Percentiles rank a stretch among this genome's conserved stretches.
Conservation (phyloP, 2,797 vertebrate species). For the Chelon labrosus region DNA sequence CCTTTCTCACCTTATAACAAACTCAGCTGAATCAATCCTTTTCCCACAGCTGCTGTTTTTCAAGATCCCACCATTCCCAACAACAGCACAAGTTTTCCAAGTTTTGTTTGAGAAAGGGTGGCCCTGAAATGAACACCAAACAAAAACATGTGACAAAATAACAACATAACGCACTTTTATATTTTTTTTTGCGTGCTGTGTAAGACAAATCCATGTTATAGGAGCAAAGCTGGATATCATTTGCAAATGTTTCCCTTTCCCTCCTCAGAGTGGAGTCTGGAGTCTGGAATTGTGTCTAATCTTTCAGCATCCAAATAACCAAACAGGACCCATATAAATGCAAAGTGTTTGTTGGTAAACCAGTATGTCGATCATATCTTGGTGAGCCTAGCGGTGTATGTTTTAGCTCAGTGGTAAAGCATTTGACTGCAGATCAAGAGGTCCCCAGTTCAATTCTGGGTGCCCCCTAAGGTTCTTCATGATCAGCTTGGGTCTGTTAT, state of each 20-base stretch:
- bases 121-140: constrained; percentile 54
- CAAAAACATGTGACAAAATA: neutral
- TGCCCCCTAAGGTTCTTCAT: no score
- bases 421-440: no score
- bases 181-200: no score
- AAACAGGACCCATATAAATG: no score
- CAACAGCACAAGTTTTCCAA: constrained; percentile 90
- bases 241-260: neutral
- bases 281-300: neutral
- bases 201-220: neutral
- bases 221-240: neutral
- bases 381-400: neutral
- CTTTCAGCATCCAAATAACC: no score
- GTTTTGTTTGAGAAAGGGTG: constrained; percentile 78
- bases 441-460: no score
- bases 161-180: neutral
- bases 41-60: constrained; percentile 90
- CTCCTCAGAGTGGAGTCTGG: no score
- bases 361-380: neutral
- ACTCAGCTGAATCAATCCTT: constrained; percentile 89
- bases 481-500: no score
- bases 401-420: no score
- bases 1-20: constrained; percentile 89
- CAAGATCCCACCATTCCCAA: constrained; percentile 94
- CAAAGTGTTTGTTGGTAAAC: neutral